These are phyloP conservation scores for Drosophila yakuba DNA, from an alignment of 1,140 invertebrate genomes.

Conservation along the genomic window DNA sequence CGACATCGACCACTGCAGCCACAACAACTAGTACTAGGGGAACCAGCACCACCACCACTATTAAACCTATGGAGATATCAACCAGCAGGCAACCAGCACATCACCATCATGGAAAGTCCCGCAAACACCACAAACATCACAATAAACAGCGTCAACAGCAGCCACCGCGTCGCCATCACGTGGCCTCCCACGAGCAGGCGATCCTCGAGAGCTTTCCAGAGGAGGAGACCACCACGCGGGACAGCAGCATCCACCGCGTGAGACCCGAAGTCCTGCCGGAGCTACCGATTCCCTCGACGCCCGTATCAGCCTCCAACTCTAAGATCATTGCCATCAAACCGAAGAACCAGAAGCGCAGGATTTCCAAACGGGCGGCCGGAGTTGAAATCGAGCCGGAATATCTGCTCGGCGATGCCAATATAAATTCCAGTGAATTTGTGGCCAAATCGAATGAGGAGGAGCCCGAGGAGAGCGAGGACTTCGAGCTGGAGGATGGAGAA, in stretches of 20 bases:
- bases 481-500: conserved; percentile 63
- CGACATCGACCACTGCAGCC: conserved; percentile 31
- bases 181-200: conserved; percentile 68
- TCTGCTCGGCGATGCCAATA: conserved; percentile 57
- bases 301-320: conserved; percentile 70
- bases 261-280: conserved; percentile 72
- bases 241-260: conserved; percentile 83
- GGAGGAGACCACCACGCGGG: conserved; percentile 74
- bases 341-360: conserved; percentile 65
- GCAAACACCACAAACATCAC: conserved; percentile 67
- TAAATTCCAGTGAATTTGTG: conserved; percentile 67
- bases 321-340: conserved; percentile 84
- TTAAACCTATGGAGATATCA: conserved; percentile 9
- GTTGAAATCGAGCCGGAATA: conserved; percentile 83
- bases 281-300: conserved; percentile 77
- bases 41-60: conserved; percentile 27
- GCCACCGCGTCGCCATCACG: conserved; percentile 62
- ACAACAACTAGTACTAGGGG: conserved; percentile 21
- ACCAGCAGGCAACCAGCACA: conserved; percentile 30
- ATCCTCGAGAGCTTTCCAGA: conserved; percentile 51
- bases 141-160: conserved; percentile 56
- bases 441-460: conserved; percentile 61
- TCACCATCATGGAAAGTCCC: conserved; percentile 38
- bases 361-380: conserved; percentile 52
- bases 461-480: conserved; percentile 42